phyloP scores from a whole-genome alignment of 2,113 vertebrate genomes.

The Rhinopithecus roxellana region DNA sequence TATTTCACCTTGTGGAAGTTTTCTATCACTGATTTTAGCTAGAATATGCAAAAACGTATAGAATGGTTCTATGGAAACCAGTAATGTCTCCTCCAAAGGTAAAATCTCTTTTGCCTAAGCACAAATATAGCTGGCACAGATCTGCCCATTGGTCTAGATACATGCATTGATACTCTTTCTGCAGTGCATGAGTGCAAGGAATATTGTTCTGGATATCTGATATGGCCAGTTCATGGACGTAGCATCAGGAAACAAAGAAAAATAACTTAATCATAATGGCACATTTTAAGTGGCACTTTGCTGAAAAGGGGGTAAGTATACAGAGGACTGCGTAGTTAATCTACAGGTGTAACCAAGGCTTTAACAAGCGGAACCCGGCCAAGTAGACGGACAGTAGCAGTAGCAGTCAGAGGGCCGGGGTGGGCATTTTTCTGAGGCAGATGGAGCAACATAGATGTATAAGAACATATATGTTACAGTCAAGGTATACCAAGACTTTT shows the following conservation, averaged over 20 bases:
- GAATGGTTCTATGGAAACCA: background rate
- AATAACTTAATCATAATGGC: background rate
- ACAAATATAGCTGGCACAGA: background rate
- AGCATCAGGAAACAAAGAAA: background rate
- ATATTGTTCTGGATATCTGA: background rate
- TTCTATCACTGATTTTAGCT: constrained; percentile 33
- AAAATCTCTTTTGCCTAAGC: background rate
- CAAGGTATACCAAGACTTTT: background rate
- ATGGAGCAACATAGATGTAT: background rate
- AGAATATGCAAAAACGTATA: background rate
- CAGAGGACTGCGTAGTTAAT: background rate
- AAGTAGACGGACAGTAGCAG: accelerated
- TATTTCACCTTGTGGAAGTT: background rate
- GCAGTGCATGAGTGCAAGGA: accelerated
- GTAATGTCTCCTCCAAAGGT: background rate
- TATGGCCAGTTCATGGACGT: background rate
- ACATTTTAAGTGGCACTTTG: background rate
- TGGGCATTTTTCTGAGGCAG: background rate
- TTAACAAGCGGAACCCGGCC: background rate
- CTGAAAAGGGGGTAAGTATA: background rate
- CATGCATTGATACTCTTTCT: background rate
- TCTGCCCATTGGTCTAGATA: background rate
- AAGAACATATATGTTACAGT: background rate
- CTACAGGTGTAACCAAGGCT: background rate
- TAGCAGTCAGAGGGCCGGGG: no score